Percentiles rank a stretch among this genome's conserved stretches.
These are phyloP conservation scores for Acanthurus lineatus DNA, from an alignment of 2,797 vertebrate genomes.

Conservation along the genomic window DNA sequence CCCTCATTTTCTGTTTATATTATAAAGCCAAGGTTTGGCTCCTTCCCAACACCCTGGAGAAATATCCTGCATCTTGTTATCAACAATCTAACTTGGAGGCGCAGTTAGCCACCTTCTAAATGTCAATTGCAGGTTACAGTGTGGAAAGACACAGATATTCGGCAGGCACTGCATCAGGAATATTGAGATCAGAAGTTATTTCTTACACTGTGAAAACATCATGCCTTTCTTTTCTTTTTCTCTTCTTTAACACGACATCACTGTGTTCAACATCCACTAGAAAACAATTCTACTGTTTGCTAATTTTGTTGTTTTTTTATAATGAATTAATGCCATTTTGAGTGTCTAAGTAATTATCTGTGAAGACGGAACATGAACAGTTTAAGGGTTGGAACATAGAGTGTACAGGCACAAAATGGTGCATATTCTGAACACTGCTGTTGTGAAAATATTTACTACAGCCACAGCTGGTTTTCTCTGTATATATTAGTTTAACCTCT, in stretches of 20 bases:
- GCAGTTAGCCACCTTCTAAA: constrained; percentile 20
- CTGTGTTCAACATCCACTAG: not conserved
- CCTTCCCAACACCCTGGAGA: constrained; percentile 55
- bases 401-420: not conserved
- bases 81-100: constrained; percentile 50
- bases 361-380: not conserved
- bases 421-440: constrained; percentile 9
- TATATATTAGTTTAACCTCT: constrained; percentile 23
- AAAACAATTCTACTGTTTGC: not conserved
- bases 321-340: not conserved
- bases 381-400: constrained; percentile 5
- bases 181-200: constrained; percentile 10
- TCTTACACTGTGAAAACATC: not conserved
- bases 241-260: too few species aligned
- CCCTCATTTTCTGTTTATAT: constrained; percentile 66
- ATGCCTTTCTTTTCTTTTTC: not conserved
- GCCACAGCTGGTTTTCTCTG: constrained; percentile 1
- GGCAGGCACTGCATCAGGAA: not conserved
- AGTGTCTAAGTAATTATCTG: not conserved
- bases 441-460: constrained; percentile 29
- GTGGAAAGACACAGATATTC: constrained; percentile 3
- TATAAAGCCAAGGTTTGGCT: constrained; percentile 41
- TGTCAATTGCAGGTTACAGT: constrained; percentile 9
- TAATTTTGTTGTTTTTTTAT: not conserved
- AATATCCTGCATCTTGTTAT: constrained; percentile 51